A percentile compares a stretch with the other conserved stretches of the same genome.
Evolutionary conservation across 2,113 vertebrate species (phyloP).

Genomic region (Mungos mungo): DNA sequence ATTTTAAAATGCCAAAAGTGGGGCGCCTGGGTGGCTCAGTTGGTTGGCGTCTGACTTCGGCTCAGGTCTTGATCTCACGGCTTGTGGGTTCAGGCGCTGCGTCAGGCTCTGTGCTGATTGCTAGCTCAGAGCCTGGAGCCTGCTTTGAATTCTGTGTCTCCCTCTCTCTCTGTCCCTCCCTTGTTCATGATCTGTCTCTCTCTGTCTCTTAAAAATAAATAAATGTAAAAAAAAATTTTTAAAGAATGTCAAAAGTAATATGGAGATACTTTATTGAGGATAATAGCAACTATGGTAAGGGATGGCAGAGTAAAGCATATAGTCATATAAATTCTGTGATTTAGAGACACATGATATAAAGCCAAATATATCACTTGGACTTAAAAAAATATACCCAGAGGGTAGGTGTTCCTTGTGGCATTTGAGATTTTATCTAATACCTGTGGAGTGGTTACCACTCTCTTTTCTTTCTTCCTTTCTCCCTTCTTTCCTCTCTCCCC

Average conservation of each 20-base stretch:
- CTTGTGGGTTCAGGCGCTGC: no score
- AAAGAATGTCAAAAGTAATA: not conserved
- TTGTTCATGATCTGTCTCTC: no score
- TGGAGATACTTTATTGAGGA: no score
- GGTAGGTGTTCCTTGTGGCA: not conserved
- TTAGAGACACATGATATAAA: not conserved
- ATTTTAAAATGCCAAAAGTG: not conserved
- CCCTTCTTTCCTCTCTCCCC: not conserved
- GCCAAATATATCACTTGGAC: not conserved
- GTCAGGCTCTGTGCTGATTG: no score
- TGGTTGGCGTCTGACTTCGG: no score
- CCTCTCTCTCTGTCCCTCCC: no score
- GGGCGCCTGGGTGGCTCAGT: no score
- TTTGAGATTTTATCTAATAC: not conserved
- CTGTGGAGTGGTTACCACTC: not conserved
- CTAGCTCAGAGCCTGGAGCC: no score
- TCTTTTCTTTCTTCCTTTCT: not conserved
- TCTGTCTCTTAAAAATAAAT: no score
- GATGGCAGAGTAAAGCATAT: not conserved
- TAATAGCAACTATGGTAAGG: not conserved
- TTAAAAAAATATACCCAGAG: not conserved
- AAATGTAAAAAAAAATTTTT: no score
- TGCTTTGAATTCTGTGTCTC: no score
- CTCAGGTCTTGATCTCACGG: no score
- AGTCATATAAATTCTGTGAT: not conserved